Percentiles rank a stretch among this genome's conserved stretches.
Evolutionary conservation across 2,113 vertebrate genomes (phyloP).

Genomic region (Pyrgilauda ruficollis): DNA sequence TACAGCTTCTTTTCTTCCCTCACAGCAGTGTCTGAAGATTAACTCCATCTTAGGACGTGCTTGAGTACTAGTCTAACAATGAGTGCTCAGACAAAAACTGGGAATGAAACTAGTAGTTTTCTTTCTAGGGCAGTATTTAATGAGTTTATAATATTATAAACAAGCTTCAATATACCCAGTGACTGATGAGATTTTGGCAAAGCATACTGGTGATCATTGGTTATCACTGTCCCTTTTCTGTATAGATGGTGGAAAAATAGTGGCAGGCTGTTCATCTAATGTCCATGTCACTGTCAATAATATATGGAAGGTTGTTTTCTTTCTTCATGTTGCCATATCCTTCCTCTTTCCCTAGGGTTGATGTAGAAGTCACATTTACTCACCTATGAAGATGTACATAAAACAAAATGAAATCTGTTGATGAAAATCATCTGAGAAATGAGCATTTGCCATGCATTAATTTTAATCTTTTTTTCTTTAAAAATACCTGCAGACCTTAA

Average conservation of each 20-base stretch:
- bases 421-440: neutral
- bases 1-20: neutral
- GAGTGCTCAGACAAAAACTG: neutral
- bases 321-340: neutral
- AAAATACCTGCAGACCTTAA: neutral
- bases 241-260: neutral
- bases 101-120: neutral
- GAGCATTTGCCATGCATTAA: neutral
- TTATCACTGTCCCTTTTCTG: neutral
- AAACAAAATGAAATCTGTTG: neutral
- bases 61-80: neutral
- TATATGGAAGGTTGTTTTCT: neutral
- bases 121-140: neutral
- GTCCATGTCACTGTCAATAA: neutral
- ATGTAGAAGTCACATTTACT: neutral
- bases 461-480: neutral
- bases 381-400: neutral
- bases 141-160: neutral
- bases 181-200: neutral
- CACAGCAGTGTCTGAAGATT: fast-evolving
- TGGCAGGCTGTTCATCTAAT: neutral
- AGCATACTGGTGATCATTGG: neutral
- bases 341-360: neutral
- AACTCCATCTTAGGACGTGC: neutral
- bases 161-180: neutral